A percentile compares a stretch with the other conserved stretches of the same genome.
Evolutionary conservation across 2,797 vertebrate species (phyloP).

Genomic region (Percopsis omiscomaycus): DNA sequence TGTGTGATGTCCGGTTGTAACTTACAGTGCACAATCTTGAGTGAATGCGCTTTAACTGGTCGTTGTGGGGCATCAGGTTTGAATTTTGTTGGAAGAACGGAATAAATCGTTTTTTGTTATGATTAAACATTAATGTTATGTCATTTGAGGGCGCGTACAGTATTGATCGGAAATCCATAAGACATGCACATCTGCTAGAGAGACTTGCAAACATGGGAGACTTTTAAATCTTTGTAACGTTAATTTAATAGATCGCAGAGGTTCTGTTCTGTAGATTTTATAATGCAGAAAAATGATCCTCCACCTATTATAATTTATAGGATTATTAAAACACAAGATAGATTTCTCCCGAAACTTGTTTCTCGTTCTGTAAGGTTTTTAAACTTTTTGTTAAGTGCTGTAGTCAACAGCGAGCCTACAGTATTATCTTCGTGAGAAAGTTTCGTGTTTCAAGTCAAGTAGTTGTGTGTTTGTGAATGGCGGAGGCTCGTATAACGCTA

Average conservation of each 20-base stretch:
- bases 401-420: slow-evolving; percentile 29
- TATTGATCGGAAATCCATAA: too few species aligned
- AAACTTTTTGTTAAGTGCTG: neutral
- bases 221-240: too few species aligned
- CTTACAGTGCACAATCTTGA: neutral
- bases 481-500: too few species aligned
- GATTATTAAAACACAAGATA: neutral
- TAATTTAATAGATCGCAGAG: too few species aligned
- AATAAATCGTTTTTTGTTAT: neutral
- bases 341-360: slow-evolving; percentile 1
- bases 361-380: slow-evolving; percentile 3
- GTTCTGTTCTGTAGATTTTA: too few species aligned
- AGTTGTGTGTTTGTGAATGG: slow-evolving; percentile 12
- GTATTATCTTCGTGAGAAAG: slow-evolving; percentile 18
- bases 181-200: too few species aligned
- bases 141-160: too few species aligned
- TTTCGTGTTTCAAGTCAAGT: neutral
- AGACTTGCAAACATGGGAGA: too few species aligned
- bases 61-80: neutral
- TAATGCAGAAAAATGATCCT: too few species aligned
- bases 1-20: too few species aligned
- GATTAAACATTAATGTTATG: too few species aligned
- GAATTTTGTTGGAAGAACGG: neutral
- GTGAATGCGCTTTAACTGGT: neutral
- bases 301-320: too few species aligned